Evolutionary conservation across 2,113 vertebrate species (phyloP).

Genomic region (Talpa occidentalis): DNA sequence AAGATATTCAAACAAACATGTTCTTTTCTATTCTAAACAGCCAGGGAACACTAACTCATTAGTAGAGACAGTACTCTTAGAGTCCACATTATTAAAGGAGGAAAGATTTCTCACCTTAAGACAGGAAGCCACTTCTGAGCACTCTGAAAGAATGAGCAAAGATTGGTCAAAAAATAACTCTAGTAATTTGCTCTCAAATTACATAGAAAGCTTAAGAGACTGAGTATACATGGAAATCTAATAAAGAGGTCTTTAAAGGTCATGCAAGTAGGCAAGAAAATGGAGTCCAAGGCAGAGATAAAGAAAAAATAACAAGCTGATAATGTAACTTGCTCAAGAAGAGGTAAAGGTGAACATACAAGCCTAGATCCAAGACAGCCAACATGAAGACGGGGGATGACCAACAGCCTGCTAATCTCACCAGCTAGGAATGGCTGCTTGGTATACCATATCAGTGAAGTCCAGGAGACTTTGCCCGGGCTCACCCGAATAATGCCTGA

Average conservation of each 20-base stretch:
- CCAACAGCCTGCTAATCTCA: not conserved
- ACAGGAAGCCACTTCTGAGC: not conserved
- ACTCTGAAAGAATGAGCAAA: not conserved
- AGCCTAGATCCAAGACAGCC: not conserved
- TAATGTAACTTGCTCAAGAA: not conserved
- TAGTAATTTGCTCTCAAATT: not conserved
- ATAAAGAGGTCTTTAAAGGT: not conserved
- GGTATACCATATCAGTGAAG: not conserved
- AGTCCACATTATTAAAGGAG: not conserved
- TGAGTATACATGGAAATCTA: not conserved
- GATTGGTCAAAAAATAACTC: not conserved
- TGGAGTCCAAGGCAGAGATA: not conserved
- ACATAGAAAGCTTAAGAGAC: not conserved
- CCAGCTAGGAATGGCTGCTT: not conserved
- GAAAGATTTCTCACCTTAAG: not conserved
- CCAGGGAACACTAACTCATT: not conserved
- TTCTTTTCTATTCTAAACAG: not conserved
- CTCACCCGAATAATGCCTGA: not conserved
- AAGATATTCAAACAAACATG: not conserved
- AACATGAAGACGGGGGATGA: not conserved
- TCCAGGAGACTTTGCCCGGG: not conserved
- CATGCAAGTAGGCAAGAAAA: not conserved
- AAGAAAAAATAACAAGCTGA: not conserved
- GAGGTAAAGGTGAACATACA: not conserved
- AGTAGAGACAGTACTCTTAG: not conserved